Percentiles rank a stretch among this genome's conserved stretches.
Evolutionary conservation across 2,113 vertebrate species (phyloP).

Genomic region (Pedetes capensis): DNA sequence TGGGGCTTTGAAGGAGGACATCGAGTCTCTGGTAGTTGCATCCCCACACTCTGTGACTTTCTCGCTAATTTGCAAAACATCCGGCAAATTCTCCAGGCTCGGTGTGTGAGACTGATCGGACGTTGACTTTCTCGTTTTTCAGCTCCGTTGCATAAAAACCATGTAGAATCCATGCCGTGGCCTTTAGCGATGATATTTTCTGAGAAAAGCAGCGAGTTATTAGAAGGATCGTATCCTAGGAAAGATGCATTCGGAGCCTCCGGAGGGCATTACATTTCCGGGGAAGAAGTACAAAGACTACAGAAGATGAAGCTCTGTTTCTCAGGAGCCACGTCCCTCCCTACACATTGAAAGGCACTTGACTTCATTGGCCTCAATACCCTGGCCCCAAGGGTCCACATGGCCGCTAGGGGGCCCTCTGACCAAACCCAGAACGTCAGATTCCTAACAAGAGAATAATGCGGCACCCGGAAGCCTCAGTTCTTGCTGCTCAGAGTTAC

Average conservation of each 20-base stretch:
- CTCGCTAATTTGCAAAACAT: not conserved
- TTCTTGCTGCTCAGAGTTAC: not conserved
- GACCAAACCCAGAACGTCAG: not conserved
- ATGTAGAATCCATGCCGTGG: not conserved
- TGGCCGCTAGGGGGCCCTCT: not conserved
- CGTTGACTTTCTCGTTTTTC: not conserved
- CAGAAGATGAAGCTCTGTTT: not conserved
- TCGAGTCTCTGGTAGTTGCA: accelerated
- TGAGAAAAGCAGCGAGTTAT: not conserved
- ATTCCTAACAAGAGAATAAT: not conserved
- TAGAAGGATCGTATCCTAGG: not conserved
- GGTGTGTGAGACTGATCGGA: not conserved
- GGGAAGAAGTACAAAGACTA: not conserved
- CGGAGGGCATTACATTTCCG: not conserved
- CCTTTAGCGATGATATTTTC: not conserved
- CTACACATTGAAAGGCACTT: not conserved
- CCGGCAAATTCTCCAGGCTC: not conserved
- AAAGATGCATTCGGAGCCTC: not conserved
- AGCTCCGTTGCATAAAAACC: not conserved
- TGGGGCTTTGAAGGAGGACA: not conserved
- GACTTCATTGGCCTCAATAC: accelerated
- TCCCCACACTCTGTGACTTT: not conserved
- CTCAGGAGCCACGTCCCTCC: not conserved
- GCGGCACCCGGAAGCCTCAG: too few species aligned
- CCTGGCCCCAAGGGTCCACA: not conserved